phyloP scores from a whole-genome alignment of 2,888 invertebrate species.

The Acanthosepion esculentum region DNA sequence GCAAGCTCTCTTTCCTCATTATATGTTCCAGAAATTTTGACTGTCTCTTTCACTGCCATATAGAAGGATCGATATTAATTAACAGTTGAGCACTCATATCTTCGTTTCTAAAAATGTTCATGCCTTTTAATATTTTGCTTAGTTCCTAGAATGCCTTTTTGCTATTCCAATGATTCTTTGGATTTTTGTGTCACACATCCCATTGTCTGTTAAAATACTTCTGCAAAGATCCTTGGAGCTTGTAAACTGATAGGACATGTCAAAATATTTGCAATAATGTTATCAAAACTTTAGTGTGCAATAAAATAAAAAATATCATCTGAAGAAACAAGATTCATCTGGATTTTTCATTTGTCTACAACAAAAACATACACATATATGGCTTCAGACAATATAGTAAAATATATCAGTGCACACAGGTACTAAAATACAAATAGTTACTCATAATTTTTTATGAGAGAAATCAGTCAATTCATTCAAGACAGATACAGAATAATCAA shows the following conservation, averaged over 20 bases:
- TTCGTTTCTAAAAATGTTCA: too few relatives aligned
- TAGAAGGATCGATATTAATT: too few relatives aligned
- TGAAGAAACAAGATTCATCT: neutral
- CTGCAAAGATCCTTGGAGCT: neutral
- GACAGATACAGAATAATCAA: constrained; percentile 33
- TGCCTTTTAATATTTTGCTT: too few relatives aligned
- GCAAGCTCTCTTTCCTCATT: too few relatives aligned
- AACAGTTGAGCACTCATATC: too few relatives aligned
- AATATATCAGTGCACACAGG: neutral
- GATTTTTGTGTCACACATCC: too few relatives aligned
- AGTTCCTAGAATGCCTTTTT: too few relatives aligned
- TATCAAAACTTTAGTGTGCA: neutral
- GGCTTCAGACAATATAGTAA: neutral
- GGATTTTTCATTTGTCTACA: neutral
- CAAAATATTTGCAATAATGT: neutral
- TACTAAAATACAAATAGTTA: constrained; percentile 2
- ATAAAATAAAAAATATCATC: neutral
- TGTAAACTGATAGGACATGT: neutral
- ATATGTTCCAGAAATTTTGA: too few relatives aligned
- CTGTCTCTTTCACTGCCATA: too few relatives aligned
- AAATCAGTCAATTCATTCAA: constrained; percentile 15
- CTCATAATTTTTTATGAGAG: neutral
- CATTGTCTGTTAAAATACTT: too few relatives aligned
- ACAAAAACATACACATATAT: neutral
- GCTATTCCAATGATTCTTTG: too few relatives aligned